Conservation (phyloP, 2,888 invertebrate species). For the Fabriciana adippe region DNA sequence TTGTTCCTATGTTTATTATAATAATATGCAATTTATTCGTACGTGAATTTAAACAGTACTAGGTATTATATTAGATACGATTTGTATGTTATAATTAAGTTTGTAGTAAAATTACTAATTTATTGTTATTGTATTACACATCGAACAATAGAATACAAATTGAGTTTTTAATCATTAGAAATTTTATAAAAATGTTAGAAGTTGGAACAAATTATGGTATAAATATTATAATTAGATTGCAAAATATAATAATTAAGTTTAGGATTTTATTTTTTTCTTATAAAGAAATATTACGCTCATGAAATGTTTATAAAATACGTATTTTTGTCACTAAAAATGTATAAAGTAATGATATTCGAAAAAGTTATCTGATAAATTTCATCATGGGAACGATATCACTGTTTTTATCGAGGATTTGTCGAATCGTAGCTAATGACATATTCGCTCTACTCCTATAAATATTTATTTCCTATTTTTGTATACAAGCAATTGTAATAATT, state of each 20-base stretch:
- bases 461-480: too few species aligned
- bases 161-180: slow-evolving; percentile 5
- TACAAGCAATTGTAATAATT: too few species aligned
- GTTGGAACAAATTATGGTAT: not conserved
- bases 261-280: too few species aligned
- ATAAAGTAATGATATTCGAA: slow-evolving; percentile 5
- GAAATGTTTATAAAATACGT: not conserved
- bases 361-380: slow-evolving; percentile 9
- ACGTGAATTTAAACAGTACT: not conserved
- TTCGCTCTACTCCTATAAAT: too few species aligned
- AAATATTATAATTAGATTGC: slow-evolving; percentile 2
- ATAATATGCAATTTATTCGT: not conserved
- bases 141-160: slow-evolving; percentile 20
- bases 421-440: not conserved
- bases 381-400: not conserved
- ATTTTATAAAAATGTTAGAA: slow-evolving; percentile 24
- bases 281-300: not conserved
- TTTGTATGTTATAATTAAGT: slow-evolving; percentile 3
- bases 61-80: slow-evolving; percentile 3
- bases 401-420: not conserved
- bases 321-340: slow-evolving; percentile 7
- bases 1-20: slow-evolving; percentile 26
- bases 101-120: slow-evolving; percentile 10
- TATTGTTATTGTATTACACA: slow-evolving; percentile 17
- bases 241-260: not conserved